These are phyloP conservation scores for Calameuta pallipes DNA, from an alignment of 2,888 invertebrate species.

Conservation along the genomic window DNA sequence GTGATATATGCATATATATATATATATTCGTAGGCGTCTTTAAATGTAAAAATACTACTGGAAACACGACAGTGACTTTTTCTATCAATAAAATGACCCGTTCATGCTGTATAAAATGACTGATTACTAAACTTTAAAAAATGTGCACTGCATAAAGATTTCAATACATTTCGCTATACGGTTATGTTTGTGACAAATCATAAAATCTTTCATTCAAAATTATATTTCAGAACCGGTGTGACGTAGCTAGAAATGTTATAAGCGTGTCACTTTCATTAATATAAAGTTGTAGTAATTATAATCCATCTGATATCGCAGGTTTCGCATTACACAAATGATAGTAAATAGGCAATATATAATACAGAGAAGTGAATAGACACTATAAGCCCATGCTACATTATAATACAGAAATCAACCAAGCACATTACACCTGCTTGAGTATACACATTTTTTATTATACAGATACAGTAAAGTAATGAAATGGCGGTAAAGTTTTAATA, in stretches of 20 bases:
- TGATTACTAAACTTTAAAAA: no score
- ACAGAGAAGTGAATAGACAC: not conserved
- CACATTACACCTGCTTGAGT: slow-evolving; percentile 14
- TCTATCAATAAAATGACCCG: no score
- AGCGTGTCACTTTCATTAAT: not conserved
- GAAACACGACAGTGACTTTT: no score
- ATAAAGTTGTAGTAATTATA: not conserved
- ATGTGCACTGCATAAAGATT: no score
- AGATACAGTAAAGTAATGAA: not conserved
- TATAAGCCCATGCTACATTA: not conserved
- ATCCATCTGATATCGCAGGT: not conserved
- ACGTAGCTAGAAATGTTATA: not conserved
- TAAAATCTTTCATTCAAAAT: no score
- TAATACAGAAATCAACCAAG: slow-evolving; percentile 1
- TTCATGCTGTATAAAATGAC: no score
- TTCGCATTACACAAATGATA: not conserved
- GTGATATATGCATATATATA: no score
- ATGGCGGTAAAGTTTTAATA: not conserved
- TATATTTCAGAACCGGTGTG: no score
- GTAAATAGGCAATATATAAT: not conserved
- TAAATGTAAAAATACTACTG: no score
- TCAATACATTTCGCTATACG: no score
- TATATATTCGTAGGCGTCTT: no score
- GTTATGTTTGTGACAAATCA: no score
- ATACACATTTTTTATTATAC: not conserved